phyloP scores from a whole-genome alignment of 2,888 invertebrate species.

The Folsomia candida region DNA sequence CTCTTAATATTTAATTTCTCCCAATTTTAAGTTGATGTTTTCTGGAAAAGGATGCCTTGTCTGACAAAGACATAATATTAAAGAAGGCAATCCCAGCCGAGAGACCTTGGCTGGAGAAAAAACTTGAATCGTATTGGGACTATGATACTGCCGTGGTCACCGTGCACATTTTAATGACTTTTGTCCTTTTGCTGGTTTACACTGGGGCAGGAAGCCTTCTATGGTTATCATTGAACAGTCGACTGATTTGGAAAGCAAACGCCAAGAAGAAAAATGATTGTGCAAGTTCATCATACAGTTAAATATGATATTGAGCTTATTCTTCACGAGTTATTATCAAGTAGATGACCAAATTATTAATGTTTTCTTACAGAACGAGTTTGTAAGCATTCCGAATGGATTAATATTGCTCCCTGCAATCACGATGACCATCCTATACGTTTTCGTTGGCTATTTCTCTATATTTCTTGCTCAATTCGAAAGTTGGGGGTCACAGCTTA shows the following conservation, averaged over 20 bases:
- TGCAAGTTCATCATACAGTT: neutral
- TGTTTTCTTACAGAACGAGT: neutral
- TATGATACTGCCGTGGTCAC: neutral
- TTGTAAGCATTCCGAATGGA: neutral
- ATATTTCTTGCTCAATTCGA: neutral
- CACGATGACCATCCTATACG: neutral
- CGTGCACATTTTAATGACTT: neutral
- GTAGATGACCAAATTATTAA: no score
- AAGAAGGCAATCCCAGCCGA: neutral
- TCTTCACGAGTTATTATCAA: neutral
- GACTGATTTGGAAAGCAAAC: neutral
- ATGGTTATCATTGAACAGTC: neutral
- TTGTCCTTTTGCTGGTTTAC: neutral
- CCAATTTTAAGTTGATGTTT: no score
- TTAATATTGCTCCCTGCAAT: neutral
- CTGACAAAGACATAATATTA: neutral
- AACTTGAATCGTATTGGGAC: neutral
- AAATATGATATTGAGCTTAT: neutral
- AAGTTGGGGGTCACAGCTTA: neutral
- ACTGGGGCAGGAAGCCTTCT: neutral
- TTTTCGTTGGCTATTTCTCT: neutral
- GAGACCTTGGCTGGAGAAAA: neutral
- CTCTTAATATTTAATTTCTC: neutral
- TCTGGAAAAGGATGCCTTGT: neutral
- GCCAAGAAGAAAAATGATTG: neutral